These are phyloP conservation scores for Neopipo cinnamomea DNA, from an alignment of 2,113 vertebrate species.

Conservation along the genomic window DNA sequence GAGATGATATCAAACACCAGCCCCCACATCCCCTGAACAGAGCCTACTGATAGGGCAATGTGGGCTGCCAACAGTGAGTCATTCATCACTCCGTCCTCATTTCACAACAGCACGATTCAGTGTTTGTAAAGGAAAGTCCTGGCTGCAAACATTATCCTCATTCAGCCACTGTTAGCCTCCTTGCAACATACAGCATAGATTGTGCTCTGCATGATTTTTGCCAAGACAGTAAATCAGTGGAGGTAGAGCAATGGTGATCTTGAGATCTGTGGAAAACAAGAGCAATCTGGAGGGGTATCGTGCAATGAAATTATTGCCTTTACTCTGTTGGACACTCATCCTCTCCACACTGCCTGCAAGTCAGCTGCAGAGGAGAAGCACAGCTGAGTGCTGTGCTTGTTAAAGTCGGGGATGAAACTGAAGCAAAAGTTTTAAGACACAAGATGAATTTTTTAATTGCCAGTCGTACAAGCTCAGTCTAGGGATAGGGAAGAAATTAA, in stretches of 20 bases:
- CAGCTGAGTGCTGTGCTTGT: accelerated
- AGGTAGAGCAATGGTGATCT: not conserved
- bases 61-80: conserved; percentile 62
- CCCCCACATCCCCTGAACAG: conserved; percentile 1
- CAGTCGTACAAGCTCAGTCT: not conserved
- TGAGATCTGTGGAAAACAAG: not conserved
- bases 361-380: not conserved
- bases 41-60: conserved; percentile 48
- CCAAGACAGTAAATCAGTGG: not conserved
- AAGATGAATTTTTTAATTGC: not conserved
- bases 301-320: not conserved
- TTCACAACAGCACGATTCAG: conserved; percentile 53
- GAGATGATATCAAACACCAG: conserved; percentile 58
- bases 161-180: not conserved
- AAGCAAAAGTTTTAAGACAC: not conserved
- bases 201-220: not conserved
- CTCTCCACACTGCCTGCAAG: not conserved
- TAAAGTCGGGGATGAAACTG: not conserved
- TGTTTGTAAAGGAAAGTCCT: conserved; percentile 48
- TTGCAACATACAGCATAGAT: not conserved
- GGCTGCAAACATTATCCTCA: conserved; percentile 36
- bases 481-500: not conserved
- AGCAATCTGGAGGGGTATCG: not conserved
- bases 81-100: conserved; percentile 18
- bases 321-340: not conserved